Evolutionary conservation across 2,113 vertebrate genomes (phyloP), one percentile per base, ranked within the genome.

Genomic region (Vimba vimba): DNA sequence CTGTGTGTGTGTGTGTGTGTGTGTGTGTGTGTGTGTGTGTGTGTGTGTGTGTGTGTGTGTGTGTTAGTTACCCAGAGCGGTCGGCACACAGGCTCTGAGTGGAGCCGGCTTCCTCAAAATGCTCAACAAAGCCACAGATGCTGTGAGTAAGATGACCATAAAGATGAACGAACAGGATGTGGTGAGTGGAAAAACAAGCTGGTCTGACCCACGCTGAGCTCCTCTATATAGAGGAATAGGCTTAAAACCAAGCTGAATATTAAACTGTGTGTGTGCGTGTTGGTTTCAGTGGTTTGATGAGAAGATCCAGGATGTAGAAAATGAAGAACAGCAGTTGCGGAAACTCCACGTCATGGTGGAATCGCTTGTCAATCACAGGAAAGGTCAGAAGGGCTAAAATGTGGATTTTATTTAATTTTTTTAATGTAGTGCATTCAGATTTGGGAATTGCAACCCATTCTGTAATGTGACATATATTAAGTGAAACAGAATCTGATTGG

Each of bases 141-240:
- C 98, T 0, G 97, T 99, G 92, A 99, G 95, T 91, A 99, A 99
- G 94, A 99, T 99, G 97, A 99, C 98, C 91, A 98, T 99, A 91
- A 99, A 98, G 95, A 99, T 99, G 97, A 98, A 99, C 0, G 98
- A 99, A 77, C 98, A 97, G 0, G 98, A 99, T 69, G 94, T 96
- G 60, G 98, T 99, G 92, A 97, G 98, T 94, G 47, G 27, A n/a
- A 21, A 9, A 25, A 0, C 2, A 30, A 55, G 60, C 9, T 30
- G 27, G 62, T 60, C 23, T 47, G 8, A 57, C 33, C 43, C 19
- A 68, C 33, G 36, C 15, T 2, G 39, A 30, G 11, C 17, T 62
- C 8, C 60, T 25, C 50, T 43, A 25, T 4, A 17, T 7, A 19
- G 11, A 36, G 17, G 10, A 13, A n/a, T n/a, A 62, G 2, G 39